Evolutionary conservation across 2,797 vertebrate genomes (phyloP).

Genomic region (Cyprinodon diabolis): DNA sequence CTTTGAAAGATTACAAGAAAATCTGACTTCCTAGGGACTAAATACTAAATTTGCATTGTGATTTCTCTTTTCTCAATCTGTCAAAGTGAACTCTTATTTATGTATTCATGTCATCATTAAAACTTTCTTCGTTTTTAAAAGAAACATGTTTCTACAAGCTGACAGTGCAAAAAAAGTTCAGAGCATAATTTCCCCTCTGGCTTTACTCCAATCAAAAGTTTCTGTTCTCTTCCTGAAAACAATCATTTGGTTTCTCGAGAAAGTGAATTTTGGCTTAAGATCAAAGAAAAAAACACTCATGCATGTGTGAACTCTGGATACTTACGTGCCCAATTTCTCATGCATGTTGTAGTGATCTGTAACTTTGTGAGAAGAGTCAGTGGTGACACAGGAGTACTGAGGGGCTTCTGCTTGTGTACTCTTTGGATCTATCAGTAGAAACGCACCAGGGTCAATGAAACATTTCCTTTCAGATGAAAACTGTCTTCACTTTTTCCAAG

Average conservation of each 20-base stretch:
- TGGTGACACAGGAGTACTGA: slow-evolving; percentile 62
- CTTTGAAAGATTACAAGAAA: background rate
- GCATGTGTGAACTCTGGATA: slow-evolving; percentile 30
- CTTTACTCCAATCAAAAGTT: background rate
- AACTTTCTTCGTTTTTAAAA: background rate
- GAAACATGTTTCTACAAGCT: slow-evolving; percentile 38
- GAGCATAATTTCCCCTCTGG: background rate
- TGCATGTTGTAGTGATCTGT: slow-evolving; percentile 79
- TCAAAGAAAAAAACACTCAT: background rate
- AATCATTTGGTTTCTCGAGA: background rate
- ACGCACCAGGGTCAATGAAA: slow-evolving; percentile 3
- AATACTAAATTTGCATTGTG: background rate
- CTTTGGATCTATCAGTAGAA: slow-evolving; percentile 32
- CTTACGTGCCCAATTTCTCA: slow-evolving; percentile 91
- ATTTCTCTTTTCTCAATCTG: background rate
- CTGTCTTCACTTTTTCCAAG: background rate
- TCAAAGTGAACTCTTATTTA: background rate
- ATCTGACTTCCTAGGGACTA: background rate
- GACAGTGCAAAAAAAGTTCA: background rate
- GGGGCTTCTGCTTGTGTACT: slow-evolving; percentile 49
- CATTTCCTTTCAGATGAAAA: background rate
- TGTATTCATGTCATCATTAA: background rate
- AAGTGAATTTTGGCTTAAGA: background rate
- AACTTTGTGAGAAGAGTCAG: slow-evolving; percentile 80
- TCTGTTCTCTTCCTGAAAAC: background rate